These are phyloP conservation scores for Echinarachnius parma DNA, from an alignment of 53 echinoderm and acorn worm species.

Conservation along the genomic window DNA sequence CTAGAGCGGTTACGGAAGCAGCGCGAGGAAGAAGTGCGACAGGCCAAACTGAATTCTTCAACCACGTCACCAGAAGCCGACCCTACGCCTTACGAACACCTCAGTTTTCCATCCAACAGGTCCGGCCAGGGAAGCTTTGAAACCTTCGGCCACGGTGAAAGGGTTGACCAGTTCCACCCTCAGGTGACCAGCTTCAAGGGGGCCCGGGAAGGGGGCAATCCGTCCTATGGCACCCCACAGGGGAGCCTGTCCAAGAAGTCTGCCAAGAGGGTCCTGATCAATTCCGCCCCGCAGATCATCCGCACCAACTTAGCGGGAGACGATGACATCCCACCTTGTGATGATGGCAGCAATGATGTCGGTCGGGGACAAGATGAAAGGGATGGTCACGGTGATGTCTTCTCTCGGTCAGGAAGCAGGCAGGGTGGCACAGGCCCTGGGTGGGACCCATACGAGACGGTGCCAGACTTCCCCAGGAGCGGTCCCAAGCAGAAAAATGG, in stretches of 20 bases:
- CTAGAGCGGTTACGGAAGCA: slow-evolving; percentile 55
- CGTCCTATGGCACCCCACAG: slow-evolving; percentile 7
- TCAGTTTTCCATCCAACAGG: slow-evolving; percentile 9
- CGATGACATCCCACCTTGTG: slow-evolving; percentile 9
- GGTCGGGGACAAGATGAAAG: not conserved
- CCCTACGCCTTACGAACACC: slow-evolving; percentile 18
- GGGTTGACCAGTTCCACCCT: slow-evolving; percentile 8
- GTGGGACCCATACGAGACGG: slow-evolving; percentile 29
- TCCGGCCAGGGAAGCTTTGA: slow-evolving; percentile 25
- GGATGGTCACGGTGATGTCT: not conserved
- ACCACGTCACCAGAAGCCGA: slow-evolving; percentile 8
- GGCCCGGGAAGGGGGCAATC: slow-evolving; percentile 3
- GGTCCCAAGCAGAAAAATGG: not conserved
- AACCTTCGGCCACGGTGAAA: slow-evolving; percentile 6
- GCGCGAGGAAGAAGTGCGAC: slow-evolving; percentile 35
- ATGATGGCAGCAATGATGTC: slow-evolving; percentile 7
- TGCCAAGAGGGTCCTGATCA: slow-evolving; percentile 58
- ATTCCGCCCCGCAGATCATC: slow-evolving; percentile 43
- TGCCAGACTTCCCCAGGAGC: not conserved
- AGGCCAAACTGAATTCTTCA: slow-evolving; percentile 21
- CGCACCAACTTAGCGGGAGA: slow-evolving; percentile 20
- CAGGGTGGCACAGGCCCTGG: not conserved
- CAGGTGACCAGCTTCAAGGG: slow-evolving; percentile 2
- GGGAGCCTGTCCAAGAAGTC: slow-evolving; percentile 50
- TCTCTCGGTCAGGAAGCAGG: not conserved